These are phyloP conservation scores for Cladopsammia gracilis DNA, from an alignment of 64 coral and sea anemone genomes.

Conservation along the genomic window DNA sequence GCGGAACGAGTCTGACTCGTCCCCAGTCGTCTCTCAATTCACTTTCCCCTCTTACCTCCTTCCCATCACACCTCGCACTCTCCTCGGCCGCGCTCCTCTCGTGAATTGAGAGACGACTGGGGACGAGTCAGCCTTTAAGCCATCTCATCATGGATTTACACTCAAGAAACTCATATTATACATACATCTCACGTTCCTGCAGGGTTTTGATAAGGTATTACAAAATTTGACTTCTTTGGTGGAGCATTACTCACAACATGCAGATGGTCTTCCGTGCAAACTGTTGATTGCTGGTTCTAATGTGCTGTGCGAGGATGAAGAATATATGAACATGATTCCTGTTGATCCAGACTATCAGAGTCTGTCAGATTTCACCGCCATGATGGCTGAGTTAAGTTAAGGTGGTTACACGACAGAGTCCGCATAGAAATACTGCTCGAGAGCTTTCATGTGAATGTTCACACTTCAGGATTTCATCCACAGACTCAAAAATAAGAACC, in stretches of 20 bases:
- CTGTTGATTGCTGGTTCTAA: constrained; percentile 86
- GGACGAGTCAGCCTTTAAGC: too few species aligned
- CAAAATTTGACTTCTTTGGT: constrained; percentile 75
- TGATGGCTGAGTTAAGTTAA: constrained; percentile 79
- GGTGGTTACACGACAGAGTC: neutral
- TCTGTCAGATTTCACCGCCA: constrained; percentile 85
- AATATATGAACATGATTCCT: constrained; percentile 67
- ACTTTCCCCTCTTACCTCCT: too few species aligned
- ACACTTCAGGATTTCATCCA: too few species aligned
- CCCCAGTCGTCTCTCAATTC: too few species aligned
- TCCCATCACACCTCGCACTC: too few species aligned
- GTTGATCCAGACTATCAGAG: constrained; percentile 78
- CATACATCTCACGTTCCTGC: neutral
- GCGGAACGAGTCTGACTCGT: too few species aligned
- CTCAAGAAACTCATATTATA: too few species aligned
- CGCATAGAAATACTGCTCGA: neutral
- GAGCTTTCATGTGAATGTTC: too few species aligned
- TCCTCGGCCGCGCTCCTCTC: too few species aligned
- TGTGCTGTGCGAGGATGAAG: constrained; percentile 77
- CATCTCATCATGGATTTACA: too few species aligned
- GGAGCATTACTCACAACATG: constrained; percentile 75
- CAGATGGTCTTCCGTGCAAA: constrained; percentile 80
- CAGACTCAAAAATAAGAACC: too few species aligned
- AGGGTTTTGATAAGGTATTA: constrained; percentile 87
- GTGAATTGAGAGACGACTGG: too few species aligned